Conservation (phyloP, 2,113 vertebrate genomes). For the Pelobates fuscus region DNA sequence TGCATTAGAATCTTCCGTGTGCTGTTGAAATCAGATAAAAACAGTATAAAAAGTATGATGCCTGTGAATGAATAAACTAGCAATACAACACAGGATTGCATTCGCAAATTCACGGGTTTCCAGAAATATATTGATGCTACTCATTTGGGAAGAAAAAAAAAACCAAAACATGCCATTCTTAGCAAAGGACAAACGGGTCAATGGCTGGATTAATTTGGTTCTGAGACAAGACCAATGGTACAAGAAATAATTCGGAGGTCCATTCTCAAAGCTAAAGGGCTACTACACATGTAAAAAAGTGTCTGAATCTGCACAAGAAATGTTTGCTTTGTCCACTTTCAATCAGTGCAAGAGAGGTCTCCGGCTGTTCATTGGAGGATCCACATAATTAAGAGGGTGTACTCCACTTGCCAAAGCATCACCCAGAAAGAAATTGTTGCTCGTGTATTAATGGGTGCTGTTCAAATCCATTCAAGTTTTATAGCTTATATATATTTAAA, state of each 20-base stretch:
- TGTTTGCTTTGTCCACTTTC: neutral
- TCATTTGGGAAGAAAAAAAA: neutral
- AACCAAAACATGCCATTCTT: neutral
- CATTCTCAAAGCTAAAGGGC: neutral
- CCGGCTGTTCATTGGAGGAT: too few relatives aligned
- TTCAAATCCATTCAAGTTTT: too few relatives aligned
- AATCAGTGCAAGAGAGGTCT: neutral
- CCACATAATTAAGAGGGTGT: too few relatives aligned
- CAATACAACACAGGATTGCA: neutral
- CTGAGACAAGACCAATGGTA: too few relatives aligned
- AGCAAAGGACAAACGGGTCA: neutral
- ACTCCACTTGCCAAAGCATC: too few relatives aligned
- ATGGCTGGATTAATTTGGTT: too few relatives aligned
- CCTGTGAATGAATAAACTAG: neutral
- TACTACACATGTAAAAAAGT: neutral
- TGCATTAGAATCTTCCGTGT: slow-evolving; percentile 19
- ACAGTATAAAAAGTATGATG: slow-evolving; percentile 21
- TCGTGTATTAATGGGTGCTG: too few relatives aligned
- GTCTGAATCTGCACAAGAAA: slow-evolving; percentile 21
- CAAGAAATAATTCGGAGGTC: neutral
- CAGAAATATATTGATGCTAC: neutral
- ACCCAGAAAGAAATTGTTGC: too few relatives aligned
- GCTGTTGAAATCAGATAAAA: slow-evolving; percentile 19
- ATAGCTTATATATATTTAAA: too few relatives aligned
- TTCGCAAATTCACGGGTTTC: neutral